phyloP scores from a whole-genome alignment of 2,113 vertebrate genomes.

The Numenius arquata region DNA sequence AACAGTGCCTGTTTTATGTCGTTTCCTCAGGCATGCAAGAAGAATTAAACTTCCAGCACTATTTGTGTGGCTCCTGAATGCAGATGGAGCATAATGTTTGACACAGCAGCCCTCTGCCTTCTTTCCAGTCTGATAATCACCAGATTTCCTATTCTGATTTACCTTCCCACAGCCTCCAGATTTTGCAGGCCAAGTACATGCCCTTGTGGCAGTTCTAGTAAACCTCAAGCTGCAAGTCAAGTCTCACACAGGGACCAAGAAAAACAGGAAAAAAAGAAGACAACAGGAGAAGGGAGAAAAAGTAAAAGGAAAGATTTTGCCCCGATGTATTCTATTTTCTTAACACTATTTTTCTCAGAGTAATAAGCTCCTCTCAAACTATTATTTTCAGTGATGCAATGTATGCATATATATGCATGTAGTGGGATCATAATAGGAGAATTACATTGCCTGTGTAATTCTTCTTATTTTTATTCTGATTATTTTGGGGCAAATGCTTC shows the following conservation, averaged over 20 bases:
- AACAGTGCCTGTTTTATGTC: conserved; percentile 8
- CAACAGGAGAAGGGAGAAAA: not conserved
- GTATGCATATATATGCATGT: not conserved
- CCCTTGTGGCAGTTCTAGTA: not conserved
- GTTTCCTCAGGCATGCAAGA: not conserved
- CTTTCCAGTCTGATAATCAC: not conserved
- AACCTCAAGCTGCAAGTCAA: not conserved
- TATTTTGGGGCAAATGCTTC: not conserved
- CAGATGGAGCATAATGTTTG: not conserved
- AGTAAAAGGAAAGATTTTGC: not conserved
- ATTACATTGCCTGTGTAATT: not conserved
- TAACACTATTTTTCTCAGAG: not conserved
- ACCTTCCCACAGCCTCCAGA: not conserved
- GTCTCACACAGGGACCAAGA: not conserved
- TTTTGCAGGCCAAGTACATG: not conserved
- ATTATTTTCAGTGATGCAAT: not conserved
- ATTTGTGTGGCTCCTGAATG: not conserved
- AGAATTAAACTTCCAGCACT: not conserved
- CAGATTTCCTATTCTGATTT: not conserved
- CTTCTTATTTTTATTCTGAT: not conserved
- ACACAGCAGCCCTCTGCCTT: not conserved
- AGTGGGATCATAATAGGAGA: not conserved
- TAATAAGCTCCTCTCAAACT: not conserved
- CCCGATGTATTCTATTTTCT: not conserved
- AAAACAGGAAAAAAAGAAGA: not conserved